A percentile compares a stretch with the other conserved stretches of the same genome.
Conservation (phyloP, 2,113 vertebrate genomes). For the Gymnobelideus leadbeateri region DNA sequence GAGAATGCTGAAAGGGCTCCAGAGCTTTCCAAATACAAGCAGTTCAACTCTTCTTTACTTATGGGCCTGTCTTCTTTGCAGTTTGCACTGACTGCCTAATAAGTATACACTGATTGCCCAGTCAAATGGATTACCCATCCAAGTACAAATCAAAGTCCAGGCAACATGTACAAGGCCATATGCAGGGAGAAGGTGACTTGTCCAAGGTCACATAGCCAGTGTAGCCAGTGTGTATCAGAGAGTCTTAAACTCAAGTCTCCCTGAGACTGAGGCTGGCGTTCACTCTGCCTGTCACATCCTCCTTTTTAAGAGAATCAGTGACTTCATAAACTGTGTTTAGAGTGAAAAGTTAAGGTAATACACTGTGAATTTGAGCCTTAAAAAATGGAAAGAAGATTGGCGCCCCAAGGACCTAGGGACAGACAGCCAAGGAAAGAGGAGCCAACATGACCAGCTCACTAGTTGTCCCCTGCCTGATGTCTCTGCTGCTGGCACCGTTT, state of each 20-base stretch:
- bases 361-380: neutral
- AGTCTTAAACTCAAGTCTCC: neutral
- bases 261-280: neutral
- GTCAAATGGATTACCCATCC: neutral
- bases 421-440: too few relatives aligned
- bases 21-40: neutral
- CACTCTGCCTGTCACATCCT: neutral
- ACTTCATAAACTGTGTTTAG: neutral
- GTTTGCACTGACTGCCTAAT: neutral
- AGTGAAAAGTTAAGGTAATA: neutral
- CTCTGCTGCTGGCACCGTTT: too few relatives aligned
- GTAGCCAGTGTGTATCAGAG: neutral
- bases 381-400: neutral
- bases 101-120: neutral
- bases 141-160: neutral
- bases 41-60: neutral
- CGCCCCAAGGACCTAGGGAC: too few relatives aligned
- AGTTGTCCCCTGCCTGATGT: too few relatives aligned
- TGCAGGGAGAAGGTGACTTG: neutral
- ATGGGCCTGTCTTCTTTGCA: neutral
- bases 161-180: neutral
- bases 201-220: neutral
- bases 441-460: too few relatives aligned
- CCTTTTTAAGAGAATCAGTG: neutral
- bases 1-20: neutral